A percentile compares a stretch with the other conserved stretches of the same genome.
Conservation (phyloP, 64 coral and sea anemone species). For the Trachythela sp. region DNA sequence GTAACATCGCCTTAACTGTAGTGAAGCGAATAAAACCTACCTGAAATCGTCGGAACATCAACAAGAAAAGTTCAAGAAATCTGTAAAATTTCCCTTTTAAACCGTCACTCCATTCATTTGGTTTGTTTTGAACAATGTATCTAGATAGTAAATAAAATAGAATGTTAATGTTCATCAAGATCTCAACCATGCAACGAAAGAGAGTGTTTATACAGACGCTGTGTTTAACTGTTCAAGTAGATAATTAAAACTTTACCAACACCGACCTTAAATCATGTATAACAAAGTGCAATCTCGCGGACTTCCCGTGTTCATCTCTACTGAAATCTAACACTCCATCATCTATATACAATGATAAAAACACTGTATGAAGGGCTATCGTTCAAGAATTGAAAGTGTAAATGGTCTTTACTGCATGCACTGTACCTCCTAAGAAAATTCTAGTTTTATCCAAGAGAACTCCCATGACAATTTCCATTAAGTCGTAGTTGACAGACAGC, state of each 20-base stretch:
- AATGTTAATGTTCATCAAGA: background rate
- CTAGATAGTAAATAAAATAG: background rate
- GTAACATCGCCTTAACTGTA: too few relatives aligned
- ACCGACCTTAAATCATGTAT: background rate
- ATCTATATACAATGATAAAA: background rate
- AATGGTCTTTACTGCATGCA: too few relatives aligned
- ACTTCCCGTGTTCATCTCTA: background rate
- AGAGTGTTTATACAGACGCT: too few relatives aligned
- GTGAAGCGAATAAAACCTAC: background rate
- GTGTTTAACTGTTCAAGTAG: too few relatives aligned
- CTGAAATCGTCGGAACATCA: background rate
- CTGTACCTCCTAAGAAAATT: background rate
- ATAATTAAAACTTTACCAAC: background rate
- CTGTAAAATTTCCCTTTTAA: background rate
- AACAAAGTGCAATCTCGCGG: background rate
- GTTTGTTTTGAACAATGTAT: background rate
- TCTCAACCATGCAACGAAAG: background rate
- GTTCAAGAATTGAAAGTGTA: too few relatives aligned
- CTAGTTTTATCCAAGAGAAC: slow-evolving; percentile 7
- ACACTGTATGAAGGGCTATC: background rate
- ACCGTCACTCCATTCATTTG: background rate
- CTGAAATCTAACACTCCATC: background rate
- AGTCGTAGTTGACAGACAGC: background rate
- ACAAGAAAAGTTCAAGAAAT: background rate
- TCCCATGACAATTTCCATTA: background rate